phyloP scores from a whole-genome alignment of 2,888 invertebrate genomes.

The Slavum lentiscoides region DNA sequence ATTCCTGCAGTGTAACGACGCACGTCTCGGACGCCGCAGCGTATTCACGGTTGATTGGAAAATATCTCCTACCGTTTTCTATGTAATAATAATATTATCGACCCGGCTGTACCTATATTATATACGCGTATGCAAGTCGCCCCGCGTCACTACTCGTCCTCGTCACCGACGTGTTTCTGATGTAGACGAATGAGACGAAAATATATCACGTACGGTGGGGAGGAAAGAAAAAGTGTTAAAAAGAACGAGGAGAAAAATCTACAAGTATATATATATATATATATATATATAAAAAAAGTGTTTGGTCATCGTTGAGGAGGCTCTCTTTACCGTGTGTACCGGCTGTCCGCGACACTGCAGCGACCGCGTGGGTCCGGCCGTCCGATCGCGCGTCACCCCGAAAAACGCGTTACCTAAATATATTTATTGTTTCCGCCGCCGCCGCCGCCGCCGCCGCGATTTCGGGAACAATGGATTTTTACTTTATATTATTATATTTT shows the following conservation, averaged over 20 bases:
- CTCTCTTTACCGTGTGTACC: too few relatives aligned
- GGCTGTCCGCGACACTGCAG: too few relatives aligned
- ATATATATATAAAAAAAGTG: constrained; percentile 9
- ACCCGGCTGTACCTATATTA: too few relatives aligned
- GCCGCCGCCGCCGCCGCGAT: too few relatives aligned
- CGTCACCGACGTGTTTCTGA: neutral
- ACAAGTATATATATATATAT: constrained; percentile 12
- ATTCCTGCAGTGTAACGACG: neutral
- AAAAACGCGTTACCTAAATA: too few relatives aligned
- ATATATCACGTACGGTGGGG: neutral
- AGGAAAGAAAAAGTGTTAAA: neutral
- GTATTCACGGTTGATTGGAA: constrained; percentile 47
- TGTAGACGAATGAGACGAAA: constrained; percentile 16
- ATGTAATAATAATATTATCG: too few relatives aligned
- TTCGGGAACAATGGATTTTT: too few relatives aligned
- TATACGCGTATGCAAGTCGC: neutral
- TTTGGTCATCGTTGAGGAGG: constrained; percentile 29
- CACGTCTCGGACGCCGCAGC: neutral
- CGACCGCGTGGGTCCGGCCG: constrained; percentile 19
- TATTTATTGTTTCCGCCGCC: too few relatives aligned
- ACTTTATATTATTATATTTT: too few relatives aligned
- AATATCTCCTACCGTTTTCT: constrained; percentile 17
- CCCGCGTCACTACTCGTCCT: neutral
- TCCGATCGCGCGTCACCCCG: too few relatives aligned
- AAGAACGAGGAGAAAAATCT: constrained; percentile 2